Percentiles rank a stretch among this genome's conserved stretches.
Evolutionary conservation across 2,113 vertebrate genomes (phyloP).

Genomic region (Ploceus nigricollis): DNA sequence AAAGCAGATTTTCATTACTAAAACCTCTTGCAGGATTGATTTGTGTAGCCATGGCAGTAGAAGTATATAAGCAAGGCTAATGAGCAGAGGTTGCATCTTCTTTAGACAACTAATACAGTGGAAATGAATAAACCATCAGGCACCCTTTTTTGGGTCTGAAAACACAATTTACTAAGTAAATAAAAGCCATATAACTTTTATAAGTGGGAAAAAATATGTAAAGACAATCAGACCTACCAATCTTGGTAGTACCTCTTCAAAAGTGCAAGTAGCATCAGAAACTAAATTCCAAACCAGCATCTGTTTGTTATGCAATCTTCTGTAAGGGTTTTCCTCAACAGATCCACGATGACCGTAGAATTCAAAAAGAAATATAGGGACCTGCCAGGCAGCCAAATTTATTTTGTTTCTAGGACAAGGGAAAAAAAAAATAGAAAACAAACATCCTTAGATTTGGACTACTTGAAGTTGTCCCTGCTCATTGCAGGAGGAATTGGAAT

Average conservation of each 20-base stretch:
- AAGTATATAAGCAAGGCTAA: not conserved
- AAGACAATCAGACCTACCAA: not conserved
- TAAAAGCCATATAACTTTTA: not conserved
- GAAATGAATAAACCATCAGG: not conserved
- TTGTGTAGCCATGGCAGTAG: not conserved
- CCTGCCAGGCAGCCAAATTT: not conserved
- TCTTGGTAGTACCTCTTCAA: not conserved
- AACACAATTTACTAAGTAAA: not conserved
- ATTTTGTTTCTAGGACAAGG: not conserved
- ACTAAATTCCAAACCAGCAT: not conserved
- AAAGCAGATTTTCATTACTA: not conserved
- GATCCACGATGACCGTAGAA: not conserved
- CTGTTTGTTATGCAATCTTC: not conserved
- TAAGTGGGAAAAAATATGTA: not conserved
- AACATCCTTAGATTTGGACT: not conserved
- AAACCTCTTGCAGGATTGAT: not conserved
- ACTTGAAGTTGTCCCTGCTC: no score
- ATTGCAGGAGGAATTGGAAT: not conserved
- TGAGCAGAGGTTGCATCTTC: not conserved
- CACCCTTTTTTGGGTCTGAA: not conserved
- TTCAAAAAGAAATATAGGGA: not conserved
- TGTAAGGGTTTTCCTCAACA: not conserved
- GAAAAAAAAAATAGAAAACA: not conserved
- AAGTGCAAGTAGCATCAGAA: not conserved
- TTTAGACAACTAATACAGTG: not conserved